These are phyloP conservation scores for Sylvilagus floridanus DNA, from an alignment of 2,797 vertebrate genomes.

Conservation along the genomic window DNA sequence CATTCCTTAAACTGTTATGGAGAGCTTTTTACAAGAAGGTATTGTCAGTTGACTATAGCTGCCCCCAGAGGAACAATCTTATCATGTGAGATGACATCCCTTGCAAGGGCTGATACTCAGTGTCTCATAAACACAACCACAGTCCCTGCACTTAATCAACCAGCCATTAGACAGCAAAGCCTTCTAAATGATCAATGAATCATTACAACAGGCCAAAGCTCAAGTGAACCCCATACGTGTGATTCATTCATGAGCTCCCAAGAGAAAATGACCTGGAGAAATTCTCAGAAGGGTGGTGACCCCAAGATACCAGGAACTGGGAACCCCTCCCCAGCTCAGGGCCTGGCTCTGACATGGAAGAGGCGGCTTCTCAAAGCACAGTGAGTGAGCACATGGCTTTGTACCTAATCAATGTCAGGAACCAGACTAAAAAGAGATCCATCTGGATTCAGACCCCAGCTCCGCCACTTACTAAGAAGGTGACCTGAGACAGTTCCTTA, in stretches of 20 bases:
- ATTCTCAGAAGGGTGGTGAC: neutral
- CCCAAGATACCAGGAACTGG: neutral
- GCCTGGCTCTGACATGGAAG: neutral
- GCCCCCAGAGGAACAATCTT: neutral
- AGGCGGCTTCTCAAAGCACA: neutral
- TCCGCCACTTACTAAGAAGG: neutral
- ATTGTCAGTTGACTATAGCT: neutral
- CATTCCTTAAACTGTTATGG: neutral
- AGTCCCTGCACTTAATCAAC: constrained; percentile 48
- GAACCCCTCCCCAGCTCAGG: neutral
- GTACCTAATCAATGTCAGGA: neutral
- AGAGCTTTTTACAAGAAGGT: constrained; percentile 50
- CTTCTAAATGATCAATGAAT: constrained; percentile 66
- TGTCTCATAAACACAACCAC: constrained; percentile 46
- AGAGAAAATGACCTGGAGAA: constrained; percentile 50
- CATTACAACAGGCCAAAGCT: neutral
- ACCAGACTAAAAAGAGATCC: neutral
- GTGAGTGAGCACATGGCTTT: rapidly evolving
- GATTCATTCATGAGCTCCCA: constrained; percentile 46
- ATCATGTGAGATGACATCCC: neutral
- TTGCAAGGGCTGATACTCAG: neutral
- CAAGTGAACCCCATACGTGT: constrained; percentile 26
- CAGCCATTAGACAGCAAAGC: constrained; percentile 18
- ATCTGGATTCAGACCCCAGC: neutral
- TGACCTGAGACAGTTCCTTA: neutral